Conservation (phyloP, 2,797 vertebrate species). For the Argya squamiceps region DNA sequence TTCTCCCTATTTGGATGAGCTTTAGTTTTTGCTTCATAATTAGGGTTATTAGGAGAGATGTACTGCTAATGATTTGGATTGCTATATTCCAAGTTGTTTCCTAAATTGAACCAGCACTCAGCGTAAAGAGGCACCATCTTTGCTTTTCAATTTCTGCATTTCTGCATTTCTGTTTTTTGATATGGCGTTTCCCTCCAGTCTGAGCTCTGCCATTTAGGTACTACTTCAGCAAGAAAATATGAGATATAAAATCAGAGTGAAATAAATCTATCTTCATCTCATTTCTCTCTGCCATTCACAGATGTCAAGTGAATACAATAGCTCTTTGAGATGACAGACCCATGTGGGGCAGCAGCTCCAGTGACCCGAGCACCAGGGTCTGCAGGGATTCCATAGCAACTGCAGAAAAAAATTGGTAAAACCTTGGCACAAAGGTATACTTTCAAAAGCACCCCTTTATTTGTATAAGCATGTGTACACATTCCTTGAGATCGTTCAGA, state of each 20-base stretch:
- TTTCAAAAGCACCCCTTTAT: conserved; percentile 18
- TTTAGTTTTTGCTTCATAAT: neutral
- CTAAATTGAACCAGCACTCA: neutral
- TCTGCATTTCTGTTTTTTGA: neutral
- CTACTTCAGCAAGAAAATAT: conserved; percentile 33
- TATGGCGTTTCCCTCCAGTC: neutral
- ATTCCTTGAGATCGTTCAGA: neutral
- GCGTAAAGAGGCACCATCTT: neutral
- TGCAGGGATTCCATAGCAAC: conserved; percentile 27
- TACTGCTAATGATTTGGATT: neutral
- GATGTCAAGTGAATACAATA: conserved; percentile 46
- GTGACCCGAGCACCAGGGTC: neutral
- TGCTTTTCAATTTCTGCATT: neutral
- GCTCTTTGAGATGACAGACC: conserved; percentile 35
- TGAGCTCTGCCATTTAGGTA: neutral
- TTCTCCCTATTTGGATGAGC: neutral
- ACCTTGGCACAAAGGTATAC: neutral
- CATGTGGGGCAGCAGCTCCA: neutral
- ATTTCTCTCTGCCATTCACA: conserved; percentile 48
- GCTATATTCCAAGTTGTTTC: neutral
- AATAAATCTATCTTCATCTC: conserved; percentile 59
- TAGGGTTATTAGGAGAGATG: neutral
- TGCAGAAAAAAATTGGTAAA: neutral
- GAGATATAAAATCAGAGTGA: conserved; percentile 43
- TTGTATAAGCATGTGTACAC: neutral